These are phyloP conservation scores for Trissoscelio sp. DNA, from an alignment of 2,888 invertebrate species.

Conservation along the genomic window DNA sequence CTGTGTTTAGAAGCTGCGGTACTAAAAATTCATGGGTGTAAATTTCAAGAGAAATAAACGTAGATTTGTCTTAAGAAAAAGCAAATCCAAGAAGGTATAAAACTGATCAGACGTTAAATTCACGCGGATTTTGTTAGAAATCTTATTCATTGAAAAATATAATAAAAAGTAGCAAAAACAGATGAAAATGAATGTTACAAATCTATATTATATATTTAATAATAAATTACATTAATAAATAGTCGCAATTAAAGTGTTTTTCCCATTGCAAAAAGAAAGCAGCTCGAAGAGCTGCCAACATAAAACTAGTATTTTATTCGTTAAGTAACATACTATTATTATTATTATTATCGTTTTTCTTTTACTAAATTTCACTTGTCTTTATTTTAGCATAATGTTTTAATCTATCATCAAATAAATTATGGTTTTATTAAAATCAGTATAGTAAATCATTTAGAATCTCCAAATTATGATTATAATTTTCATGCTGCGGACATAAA, in stretches of 20 bases:
- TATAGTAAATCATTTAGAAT: background rate
- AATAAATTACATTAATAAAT: too few relatives aligned
- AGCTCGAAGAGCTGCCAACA: too few relatives aligned
- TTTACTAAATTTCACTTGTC: background rate
- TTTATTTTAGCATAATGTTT: background rate
- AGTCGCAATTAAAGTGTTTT: too few relatives aligned
- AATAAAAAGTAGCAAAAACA: background rate
- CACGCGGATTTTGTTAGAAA: background rate
- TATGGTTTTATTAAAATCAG: background rate
- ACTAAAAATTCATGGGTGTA: conserved; percentile 7
- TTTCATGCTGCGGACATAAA: too few relatives aligned
- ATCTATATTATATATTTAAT: too few relatives aligned
- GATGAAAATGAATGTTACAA: background rate
- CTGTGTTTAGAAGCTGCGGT: background rate
- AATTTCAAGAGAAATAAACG: conserved; percentile 3
- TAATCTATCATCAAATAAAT: background rate
- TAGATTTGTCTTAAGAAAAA: background rate
- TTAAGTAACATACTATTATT: too few relatives aligned
- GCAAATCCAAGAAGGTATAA: background rate
- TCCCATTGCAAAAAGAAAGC: too few relatives aligned
- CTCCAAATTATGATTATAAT: background rate
- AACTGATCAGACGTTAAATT: background rate
- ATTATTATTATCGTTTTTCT: background rate
- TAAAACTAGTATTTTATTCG: too few relatives aligned
- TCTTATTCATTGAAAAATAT: too few relatives aligned